These are phyloP conservation scores for Uloborus diversus DNA, from an alignment of 1,140 invertebrate species.

Conservation along the genomic window DNA sequence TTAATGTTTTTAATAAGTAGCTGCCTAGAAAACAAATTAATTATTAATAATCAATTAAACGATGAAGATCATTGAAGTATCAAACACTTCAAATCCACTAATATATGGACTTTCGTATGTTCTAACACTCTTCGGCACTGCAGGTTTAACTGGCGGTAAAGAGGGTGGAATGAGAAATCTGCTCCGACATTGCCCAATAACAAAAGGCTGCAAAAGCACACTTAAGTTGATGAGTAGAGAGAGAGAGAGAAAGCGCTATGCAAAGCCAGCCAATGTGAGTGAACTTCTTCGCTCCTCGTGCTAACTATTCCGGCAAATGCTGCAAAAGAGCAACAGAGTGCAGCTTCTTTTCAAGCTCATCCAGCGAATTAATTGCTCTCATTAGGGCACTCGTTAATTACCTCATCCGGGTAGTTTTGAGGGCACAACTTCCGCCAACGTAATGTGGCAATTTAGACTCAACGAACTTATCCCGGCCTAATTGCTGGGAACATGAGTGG, in stretches of 20 bases:
- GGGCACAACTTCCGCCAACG: slow-evolving; percentile 16
- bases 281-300: slow-evolving; percentile 15
- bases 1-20: no score
- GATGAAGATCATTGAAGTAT: no score
- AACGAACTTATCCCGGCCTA: slow-evolving; percentile 7
- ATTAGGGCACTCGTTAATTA: slow-evolving; percentile 48
- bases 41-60: no score
- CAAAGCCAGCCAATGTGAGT: neutral
- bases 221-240: slow-evolving; percentile 42
- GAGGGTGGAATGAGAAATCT: neutral
- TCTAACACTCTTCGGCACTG: neutral
- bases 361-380: slow-evolving; percentile 47
- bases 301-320: slow-evolving; percentile 28
- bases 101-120: no score
- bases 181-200: slow-evolving; percentile 6
- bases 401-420: slow-evolving; percentile 25
- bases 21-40: no score
- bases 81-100: no score
- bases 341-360: slow-evolving; percentile 36
- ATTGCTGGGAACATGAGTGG: slow-evolving; percentile 12
- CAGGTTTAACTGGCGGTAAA: neutral
- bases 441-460: slow-evolving; percentile 33
- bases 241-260: neutral
- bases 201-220: slow-evolving; percentile 23
- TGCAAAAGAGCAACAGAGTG: slow-evolving; percentile 27